Conservation (phyloP, 2,797 vertebrate species). For the Gorsachius magnificus region DNA sequence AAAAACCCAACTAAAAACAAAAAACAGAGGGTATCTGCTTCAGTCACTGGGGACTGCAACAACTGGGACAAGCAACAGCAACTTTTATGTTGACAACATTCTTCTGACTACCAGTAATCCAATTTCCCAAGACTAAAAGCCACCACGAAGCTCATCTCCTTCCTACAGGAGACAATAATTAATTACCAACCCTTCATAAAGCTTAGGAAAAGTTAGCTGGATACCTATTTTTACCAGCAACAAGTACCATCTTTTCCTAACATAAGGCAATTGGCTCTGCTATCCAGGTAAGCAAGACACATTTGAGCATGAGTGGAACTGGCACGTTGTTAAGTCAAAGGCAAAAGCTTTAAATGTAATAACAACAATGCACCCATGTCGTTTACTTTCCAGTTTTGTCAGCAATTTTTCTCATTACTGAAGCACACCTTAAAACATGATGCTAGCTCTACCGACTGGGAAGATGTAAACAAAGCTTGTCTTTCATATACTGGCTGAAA, state of each 20-base stretch:
- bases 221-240: neutral
- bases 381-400: conserved; percentile 20
- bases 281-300: neutral
- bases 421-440: conserved; percentile 22
- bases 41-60: neutral
- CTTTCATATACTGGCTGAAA: conserved; percentile 20
- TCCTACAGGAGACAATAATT: neutral
- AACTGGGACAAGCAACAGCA: neutral
- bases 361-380: neutral
- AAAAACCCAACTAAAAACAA: neutral
- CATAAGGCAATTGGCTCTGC: neutral
- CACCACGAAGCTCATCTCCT: neutral
- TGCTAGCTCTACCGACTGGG: neutral
- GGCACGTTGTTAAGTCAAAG: neutral
- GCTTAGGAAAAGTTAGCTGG: neutral
- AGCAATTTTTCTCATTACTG: conserved; percentile 33
- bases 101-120: neutral
- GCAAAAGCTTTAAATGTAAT: neutral
- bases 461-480: conserved; percentile 33
- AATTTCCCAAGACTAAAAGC: neutral
- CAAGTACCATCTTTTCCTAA: neutral
- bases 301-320: neutral
- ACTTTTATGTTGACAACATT: neutral
- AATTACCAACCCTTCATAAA: neutral
- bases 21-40: neutral